Evolutionary conservation across 2,113 vertebrate species (phyloP), one percentile per base, ranked within the genome.

Genomic region (Chaenocephalus aceratus): DNA sequence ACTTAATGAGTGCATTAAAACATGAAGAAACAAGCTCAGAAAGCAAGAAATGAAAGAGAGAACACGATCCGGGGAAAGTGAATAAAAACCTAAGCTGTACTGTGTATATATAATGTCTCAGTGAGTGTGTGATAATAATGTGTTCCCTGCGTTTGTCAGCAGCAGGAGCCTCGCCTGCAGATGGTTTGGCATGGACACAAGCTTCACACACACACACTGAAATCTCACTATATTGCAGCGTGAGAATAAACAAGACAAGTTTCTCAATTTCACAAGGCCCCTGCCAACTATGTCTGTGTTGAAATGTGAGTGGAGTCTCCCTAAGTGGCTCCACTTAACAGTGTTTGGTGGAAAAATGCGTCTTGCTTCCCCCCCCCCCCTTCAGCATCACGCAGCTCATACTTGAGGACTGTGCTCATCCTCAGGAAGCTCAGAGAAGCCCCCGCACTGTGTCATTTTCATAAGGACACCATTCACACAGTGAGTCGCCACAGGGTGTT

Each of bases 381-480:
- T 46, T 45, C 63, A 45, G 64, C 58, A 45, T 11, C 26, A 12
- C 14, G 18, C 52, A 34, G 65, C 86, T 80, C 88, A 88, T 84
- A 60, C 72, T 85, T 75, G 9, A 82, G 36, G 53, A 4, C 82
- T 73, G 77, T 58, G 77, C 80, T 90, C 88, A 90, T 90, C 89
- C 77, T 78, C 46, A 9, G 51, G 73, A 72, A 15, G 48, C 21
- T 61, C 59, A 26, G 36, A 46, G 41, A 21, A 23, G 66, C 45
- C 74, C 61, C 46, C 79, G 18, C 69, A 75, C 70, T 49, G 16
- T 23, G 65, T 73, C 59, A 54, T 44, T 41, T 69, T 80, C 80
- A 92, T 84, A 88, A 91, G 83, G 77, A 74, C 60, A 3, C 66
- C 64, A 85, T 89, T 92, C 83, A 90, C 69, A 48, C 57, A n/a